Evolutionary conservation across 2,113 vertebrate species (phyloP).

Genomic region (Poecilia latipinna): DNA sequence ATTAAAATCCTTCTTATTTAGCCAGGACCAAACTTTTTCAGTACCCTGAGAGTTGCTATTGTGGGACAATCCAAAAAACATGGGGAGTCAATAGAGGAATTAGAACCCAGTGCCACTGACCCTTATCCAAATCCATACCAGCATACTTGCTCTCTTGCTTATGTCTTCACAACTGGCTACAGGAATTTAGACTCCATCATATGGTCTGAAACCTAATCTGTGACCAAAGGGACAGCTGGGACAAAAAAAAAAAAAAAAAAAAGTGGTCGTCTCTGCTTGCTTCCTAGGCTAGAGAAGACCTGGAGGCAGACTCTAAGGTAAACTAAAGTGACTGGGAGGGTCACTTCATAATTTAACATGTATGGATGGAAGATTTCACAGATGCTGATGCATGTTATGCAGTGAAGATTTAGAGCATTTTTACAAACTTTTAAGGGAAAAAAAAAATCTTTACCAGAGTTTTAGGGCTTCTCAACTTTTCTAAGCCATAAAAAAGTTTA

Average conservation of each 20-base stretch:
- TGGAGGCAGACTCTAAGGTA: constrained; percentile 36
- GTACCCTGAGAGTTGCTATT: constrained; percentile 36
- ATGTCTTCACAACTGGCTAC: constrained; percentile 89
- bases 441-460: not conserved
- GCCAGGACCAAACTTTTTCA: constrained; percentile 3
- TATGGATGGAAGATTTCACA: constrained; percentile 6
- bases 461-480: not conserved
- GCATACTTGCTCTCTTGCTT: constrained; percentile 52
- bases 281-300: constrained; percentile 21
- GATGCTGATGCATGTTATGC: not conserved
- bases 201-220: constrained; percentile 89
- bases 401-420: not conserved
- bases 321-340: constrained; percentile 13
- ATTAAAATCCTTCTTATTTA: constrained; percentile 17
- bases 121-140: constrained; percentile 58
- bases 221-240: constrained; percentile 89
- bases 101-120: constrained; percentile 58
- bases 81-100: constrained; percentile 68
- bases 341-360: constrained; percentile 7
- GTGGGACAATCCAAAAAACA: constrained; percentile 36
- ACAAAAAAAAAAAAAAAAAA: constrained; percentile 63
- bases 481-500: not conserved
- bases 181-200: constrained; percentile 89
- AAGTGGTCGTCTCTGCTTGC: too few relatives aligned
- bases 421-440: not conserved